Conservation (phyloP, 2,113 vertebrate genomes). For the Empidonax traillii region DNA sequence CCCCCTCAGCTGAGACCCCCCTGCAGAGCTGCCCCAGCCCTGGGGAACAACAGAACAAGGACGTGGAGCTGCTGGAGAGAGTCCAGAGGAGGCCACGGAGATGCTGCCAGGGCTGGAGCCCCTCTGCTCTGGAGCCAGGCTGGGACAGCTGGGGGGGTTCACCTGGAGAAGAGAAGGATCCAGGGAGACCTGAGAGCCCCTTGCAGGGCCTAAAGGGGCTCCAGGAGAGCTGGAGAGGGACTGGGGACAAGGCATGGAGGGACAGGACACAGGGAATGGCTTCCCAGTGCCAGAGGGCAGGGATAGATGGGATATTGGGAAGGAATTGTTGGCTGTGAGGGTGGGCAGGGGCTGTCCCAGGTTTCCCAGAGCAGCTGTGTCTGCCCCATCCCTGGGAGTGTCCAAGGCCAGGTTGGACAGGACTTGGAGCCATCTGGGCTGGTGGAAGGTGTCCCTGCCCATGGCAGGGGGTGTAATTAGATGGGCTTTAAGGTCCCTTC, state of each 20-base stretch:
- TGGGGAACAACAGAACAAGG: not conserved
- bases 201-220: not conserved
- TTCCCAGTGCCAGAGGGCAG: not conserved
- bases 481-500: not conserved
- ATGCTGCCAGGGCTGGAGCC: not conserved
- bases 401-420: not conserved
- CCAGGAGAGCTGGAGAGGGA: not conserved
- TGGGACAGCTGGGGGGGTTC: not conserved
- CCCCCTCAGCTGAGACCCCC: not conserved
- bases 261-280: not conserved
- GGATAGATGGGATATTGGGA: not conserved
- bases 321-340: not conserved
- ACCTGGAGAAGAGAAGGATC: not conserved
- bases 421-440: not conserved
- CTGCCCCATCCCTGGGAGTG: not conserved
- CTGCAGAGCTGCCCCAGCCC: not conserved
- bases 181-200: not conserved
- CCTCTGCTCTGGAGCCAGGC: not conserved
- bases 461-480: not conserved
- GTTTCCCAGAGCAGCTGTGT: not conserved
- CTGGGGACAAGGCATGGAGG: not conserved
- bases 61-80: not conserved
- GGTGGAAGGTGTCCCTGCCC: not conserved
- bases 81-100: not conserved
- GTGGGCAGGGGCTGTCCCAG: not conserved